Evolutionary conservation across 2,888 invertebrate species (phyloP), one percentile per base, ranked within the genome.

Genomic region (Neria commutata): DNA sequence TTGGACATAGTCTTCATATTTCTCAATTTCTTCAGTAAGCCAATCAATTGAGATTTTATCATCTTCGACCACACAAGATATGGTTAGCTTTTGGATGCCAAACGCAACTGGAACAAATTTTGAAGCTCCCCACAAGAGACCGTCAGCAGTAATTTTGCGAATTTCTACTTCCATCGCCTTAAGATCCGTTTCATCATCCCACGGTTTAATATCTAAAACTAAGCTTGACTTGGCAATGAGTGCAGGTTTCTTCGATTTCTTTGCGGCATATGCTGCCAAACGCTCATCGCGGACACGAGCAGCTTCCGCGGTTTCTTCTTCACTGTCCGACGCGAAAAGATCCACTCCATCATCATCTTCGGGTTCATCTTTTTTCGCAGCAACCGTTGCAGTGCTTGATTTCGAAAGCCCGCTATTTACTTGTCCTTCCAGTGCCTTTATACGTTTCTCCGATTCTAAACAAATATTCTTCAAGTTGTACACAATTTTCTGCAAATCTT

Each of bases 191-290:
- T 95, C 95, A 83, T 94, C 93, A 75, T 91, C 91, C 87, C 87
- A 87, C 26, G 96, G 95, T 79, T 98, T 98, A 1, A 97, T 90
- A 83, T 98, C 97, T 67, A 98, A 84, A 67, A 98, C 90, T 51
- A 98, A 90, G 77, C 90, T 95, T 3, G 96, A 97, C 83, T 98
- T 98, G 57, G 98, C 97, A 80, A 98, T 92, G 40, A 95, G 82
- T 4, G 83, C 88, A 24, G 94, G 92, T 83, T 98, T 97, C 82
- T 93, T 95, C 4, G 94, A 85, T 84, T 98, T 98, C 82, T 95
- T 97, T 2, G 90, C 94, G 75, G 89, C 88, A 79, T 98, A 97
- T 47, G 92, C 95, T 63, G 91, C 91, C 56, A 98, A 83, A 57
- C 96, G 87, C 81, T 94, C 91, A 78, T 94, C 91, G 87, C 90